Evolutionary conservation across 2,113 vertebrate genomes (phyloP).

Genomic region (Hemiscyllium ocellatum): DNA sequence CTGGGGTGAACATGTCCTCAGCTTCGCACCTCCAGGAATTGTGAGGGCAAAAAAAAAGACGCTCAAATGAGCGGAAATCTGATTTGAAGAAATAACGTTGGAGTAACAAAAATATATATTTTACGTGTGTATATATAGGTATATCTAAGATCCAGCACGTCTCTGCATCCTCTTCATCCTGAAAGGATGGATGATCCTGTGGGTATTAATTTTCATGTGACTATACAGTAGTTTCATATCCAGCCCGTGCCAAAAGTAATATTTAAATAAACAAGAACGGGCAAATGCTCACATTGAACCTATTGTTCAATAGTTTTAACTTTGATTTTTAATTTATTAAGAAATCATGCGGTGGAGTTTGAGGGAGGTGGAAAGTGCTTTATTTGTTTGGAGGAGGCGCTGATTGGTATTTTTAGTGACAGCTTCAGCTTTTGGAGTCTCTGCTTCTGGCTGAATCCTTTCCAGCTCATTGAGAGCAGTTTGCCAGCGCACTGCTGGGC

Average conservation of each 20-base stretch:
- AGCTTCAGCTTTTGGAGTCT: not conserved
- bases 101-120: not conserved
- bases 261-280: conserved; percentile 6
- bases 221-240: not conserved
- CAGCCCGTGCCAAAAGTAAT: conserved; percentile 22
- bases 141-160: conserved; percentile 4
- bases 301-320: conserved; percentile 24
- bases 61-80: not conserved
- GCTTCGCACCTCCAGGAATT: not conserved
- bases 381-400: not conserved
- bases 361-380: not conserved
- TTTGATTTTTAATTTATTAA: not conserved
- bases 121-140: not conserved
- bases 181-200: conserved; percentile 32
- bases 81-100: not conserved
- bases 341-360: not conserved
- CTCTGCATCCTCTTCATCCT: not conserved
- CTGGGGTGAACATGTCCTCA: not conserved
- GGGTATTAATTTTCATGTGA: conserved; percentile 31
- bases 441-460: not conserved
- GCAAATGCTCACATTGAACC: conserved; percentile 14
- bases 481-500: not conserved
- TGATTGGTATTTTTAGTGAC: not conserved
- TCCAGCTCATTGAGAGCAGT: not conserved
- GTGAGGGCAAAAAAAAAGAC: not conserved